Base-by-base conservation (phyloP, 2,797 vertebrate species). In the Sebastolobus alascanus region DNA sequence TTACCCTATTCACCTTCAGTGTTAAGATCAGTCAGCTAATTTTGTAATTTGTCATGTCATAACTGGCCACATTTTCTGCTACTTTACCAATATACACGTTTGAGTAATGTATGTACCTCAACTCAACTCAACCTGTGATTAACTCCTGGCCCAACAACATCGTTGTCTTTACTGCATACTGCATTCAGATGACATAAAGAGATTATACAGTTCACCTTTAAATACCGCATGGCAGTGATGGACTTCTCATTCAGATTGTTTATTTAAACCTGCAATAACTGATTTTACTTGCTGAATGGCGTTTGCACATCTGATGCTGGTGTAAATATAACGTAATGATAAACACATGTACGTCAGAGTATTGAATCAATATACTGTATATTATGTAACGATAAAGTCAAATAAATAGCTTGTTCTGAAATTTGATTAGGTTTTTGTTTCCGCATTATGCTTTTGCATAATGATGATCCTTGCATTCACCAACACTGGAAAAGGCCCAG, bases 361-460 rank as follows among this genome's bases (percentile, higher is more conserved):
- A 63, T 85, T 3, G 14, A 29, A 35, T 63, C 25, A 68, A 8
- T 59, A 20, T n/a, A 16, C 25, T 43, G 37, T 43, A 33, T 60
- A 12, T 60, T 37, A 38, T 58, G 8, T 58, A 22, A 75, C 31
- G 29, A 43, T 38, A 54, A 71, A 67, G 5, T 11, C 0, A 35
- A 82, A 79, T 82, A 68, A 72, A 86, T 22, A 8, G 14, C 46
- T 66, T 56, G 2, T 58, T 83, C n/a, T 40, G 3, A 68, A 40
- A n/a, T 69, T 43, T 40, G 14, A 46, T 33, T 18, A 18, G 37
- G 11, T 22, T 67, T 38, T 20, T 37, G 9, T 33, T 68, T 6
- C n/a, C 56, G 35, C 56, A 7, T 65, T 25, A 25, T 25, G 25
- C 25, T 31, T 31, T 70, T 72, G 0, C 2, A 22, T 55, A 4